Percentiles rank a stretch among this genome's conserved stretches.
These are phyloP conservation scores for Sinelater perroti DNA, from an alignment of 2,888 invertebrate genomes.

Conservation along the genomic window DNA sequence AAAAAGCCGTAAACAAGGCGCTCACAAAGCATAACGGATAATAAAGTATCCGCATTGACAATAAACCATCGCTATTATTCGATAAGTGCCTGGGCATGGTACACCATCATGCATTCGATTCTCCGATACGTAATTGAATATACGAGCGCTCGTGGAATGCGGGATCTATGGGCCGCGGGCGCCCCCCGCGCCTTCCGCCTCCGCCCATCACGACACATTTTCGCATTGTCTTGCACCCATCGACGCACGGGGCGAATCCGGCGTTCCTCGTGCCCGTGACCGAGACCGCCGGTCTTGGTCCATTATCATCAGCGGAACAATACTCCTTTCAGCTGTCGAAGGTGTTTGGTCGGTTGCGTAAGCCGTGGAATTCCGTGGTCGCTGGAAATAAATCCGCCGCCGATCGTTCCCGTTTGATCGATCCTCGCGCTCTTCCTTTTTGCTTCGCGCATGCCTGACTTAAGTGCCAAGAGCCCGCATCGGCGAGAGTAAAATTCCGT, in stretches of 20 bases:
- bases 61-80: conserved; percentile 32
- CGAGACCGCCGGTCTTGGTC: conserved; percentile 24
- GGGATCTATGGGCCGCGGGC: conserved; percentile 47
- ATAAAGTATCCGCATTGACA: conserved; percentile 28
- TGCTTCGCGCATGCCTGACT: conserved; percentile 5
- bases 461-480: conserved; percentile 7
- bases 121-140: conserved; percentile 47
- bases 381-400: conserved; percentile 6
- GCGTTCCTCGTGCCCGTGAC: conserved; percentile 26
- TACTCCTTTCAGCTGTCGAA: conserved; percentile 18
- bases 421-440: conserved; percentile 1
- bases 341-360: conserved; percentile 14
- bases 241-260: conserved; percentile 21
- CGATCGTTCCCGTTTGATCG: background rate
- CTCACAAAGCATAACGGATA: conserved; percentile 30
- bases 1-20: conserved; percentile 27
- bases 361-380: conserved; percentile 7
- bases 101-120: conserved; percentile 39
- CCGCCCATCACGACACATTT: conserved; percentile 21
- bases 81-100: conserved; percentile 23
- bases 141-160: conserved; percentile 50
- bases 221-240: conserved; percentile 36
- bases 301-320: conserved; percentile 29
- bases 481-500: conserved; percentile 1
- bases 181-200: conserved; percentile 33